Evolutionary conservation across 2,113 vertebrate genomes (phyloP).

Genomic region (Etia nguti): DNA sequence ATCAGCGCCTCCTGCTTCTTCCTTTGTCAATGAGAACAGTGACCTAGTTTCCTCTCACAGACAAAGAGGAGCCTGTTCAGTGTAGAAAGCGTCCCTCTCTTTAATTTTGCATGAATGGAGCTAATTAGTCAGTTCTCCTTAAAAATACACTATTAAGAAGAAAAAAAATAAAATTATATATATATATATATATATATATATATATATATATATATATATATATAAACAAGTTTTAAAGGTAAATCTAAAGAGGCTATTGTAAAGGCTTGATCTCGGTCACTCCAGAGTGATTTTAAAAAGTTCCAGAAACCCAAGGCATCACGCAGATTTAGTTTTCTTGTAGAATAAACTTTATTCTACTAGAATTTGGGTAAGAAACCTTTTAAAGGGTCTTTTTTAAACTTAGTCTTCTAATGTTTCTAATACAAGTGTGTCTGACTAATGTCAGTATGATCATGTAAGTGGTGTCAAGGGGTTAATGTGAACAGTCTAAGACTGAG

Average conservation of each 20-base stretch:
- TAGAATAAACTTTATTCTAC: background rate
- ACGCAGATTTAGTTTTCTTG: background rate
- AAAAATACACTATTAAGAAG: background rate
- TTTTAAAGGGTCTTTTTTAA: background rate
- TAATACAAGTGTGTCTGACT: background rate
- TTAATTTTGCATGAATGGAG: background rate
- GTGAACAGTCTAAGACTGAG: background rate
- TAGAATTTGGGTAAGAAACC: background rate
- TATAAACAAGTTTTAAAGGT: background rate
- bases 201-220: rapidly evolving
- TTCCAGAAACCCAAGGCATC: background rate
- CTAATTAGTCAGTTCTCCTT: background rate
- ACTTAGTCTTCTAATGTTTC: background rate
- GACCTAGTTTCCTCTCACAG: constrained; percentile 10
- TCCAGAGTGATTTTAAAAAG: background rate
- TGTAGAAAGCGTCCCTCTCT: background rate
- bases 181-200: rapidly evolving
- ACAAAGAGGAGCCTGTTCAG: constrained; percentile 20
- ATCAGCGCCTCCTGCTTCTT: background rate
- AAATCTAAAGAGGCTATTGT: background rate
- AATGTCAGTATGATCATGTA: background rate
- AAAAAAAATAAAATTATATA: rapidly evolving
- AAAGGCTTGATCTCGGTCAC: background rate
- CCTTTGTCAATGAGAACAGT: background rate
- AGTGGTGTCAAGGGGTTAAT: background rate